Evolutionary conservation across 2,113 vertebrate species (phyloP).

Genomic region (Crotalus tigris): DNA sequence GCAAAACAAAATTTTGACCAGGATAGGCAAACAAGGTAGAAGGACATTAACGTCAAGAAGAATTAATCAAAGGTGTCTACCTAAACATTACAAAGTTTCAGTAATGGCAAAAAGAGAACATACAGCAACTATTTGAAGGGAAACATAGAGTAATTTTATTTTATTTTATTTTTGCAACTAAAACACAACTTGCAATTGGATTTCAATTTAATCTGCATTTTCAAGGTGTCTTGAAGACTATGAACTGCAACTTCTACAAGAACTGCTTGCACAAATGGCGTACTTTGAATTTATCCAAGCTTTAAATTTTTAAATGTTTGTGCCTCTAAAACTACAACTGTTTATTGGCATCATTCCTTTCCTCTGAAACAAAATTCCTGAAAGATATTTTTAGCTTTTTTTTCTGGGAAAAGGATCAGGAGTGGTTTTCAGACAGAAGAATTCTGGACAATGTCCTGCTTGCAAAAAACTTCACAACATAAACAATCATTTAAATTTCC

Average conservation of each 20-base stretch:
- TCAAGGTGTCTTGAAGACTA: background rate
- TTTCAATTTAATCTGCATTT: background rate
- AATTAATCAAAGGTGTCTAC: background rate
- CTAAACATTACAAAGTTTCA: background rate
- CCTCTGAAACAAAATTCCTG: background rate
- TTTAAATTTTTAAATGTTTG: background rate
- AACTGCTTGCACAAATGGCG: fast-evolving
- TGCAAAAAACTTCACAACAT: background rate
- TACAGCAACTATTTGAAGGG: background rate
- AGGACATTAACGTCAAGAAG: background rate
- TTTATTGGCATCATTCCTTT: background rate
- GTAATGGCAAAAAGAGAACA: background rate
- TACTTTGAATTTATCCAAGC: background rate
- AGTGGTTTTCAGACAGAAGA: background rate
- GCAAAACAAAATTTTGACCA: background rate
- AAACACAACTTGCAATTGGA: background rate
- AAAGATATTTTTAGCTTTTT: background rate
- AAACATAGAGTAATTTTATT: background rate
- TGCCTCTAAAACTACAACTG: background rate
- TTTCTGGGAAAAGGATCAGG: background rate
- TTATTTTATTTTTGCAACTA: background rate
- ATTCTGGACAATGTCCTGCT: background rate
- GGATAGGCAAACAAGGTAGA: background rate
- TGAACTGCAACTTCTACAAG: too few relatives aligned
- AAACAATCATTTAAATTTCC: background rate